Evolutionary conservation across 2,888 invertebrate species (phyloP).

Genomic region (Torymus auratus): DNA sequence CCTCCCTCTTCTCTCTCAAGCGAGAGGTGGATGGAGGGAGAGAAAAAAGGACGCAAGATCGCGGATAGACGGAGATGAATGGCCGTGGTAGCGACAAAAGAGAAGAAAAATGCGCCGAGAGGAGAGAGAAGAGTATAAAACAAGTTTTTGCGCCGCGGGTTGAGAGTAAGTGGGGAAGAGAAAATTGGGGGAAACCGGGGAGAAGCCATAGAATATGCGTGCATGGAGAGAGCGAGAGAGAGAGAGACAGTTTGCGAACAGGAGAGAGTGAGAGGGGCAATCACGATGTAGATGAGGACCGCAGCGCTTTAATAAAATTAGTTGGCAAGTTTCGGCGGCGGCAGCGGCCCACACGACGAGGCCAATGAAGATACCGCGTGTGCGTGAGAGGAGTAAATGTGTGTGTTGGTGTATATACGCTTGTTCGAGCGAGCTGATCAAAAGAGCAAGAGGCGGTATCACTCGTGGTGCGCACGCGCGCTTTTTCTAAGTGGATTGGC

Average conservation of each 20-base stretch:
- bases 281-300: conserved; percentile 42
- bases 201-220: neutral
- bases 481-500: too few species aligned
- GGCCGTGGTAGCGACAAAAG: conserved; percentile 13
- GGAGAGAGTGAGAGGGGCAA: conserved; percentile 4
- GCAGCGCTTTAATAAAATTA: conserved; percentile 43
- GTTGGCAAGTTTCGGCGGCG: conserved; percentile 53
- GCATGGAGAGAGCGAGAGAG: conserved; percentile 3
- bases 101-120: conserved; percentile 42
- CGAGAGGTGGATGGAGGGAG: neutral
- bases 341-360: neutral
- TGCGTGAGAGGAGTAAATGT: neutral
- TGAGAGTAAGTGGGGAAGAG: neutral
- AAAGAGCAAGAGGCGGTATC: neutral
- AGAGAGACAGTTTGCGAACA: neutral
- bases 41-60: conserved; percentile 20
- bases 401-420: neutral
- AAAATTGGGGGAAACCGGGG: neutral
- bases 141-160: conserved; percentile 7
- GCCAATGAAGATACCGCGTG: conserved; percentile 1
- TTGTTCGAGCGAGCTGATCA: conserved; percentile 12
- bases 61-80: conserved; percentile 51
- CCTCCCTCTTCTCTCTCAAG: too few species aligned
- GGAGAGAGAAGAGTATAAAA: conserved; percentile 35
- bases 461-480: too few species aligned